Base-by-base conservation (phyloP, 2,113 vertebrate genomes). In the Typhlomys cinereus region DNA sequence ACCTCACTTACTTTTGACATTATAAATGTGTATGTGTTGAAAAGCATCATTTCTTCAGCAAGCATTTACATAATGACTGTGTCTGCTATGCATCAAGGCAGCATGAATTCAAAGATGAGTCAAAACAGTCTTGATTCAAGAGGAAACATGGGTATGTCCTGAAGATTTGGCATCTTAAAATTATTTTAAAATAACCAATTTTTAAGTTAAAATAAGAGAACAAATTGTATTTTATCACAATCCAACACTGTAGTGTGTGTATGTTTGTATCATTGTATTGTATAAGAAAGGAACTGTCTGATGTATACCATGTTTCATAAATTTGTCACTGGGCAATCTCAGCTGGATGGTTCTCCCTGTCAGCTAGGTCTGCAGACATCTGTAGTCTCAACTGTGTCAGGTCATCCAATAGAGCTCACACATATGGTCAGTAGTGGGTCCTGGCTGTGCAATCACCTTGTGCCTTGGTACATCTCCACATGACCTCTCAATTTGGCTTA, bases 1-100 rank as follows among this genome's bases (percentile, higher is more conserved):
- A 89, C 54, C 8, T 39, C 46, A 84, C 75, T 97, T 91, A 89
- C 57, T 89, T 95, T 95, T 94, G 81, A 78, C 52, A 92, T 88
- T 96, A 44, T 89, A 82, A 74, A 89, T 93, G n/a, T 62, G 15
- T 50, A 79, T 87, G 52, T 85, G 31, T 80, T 39, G 21, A 75
- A 94, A 95, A 93, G 44, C 59, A 74, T 89, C 23, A 34, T 88
- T 73, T 93, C 62, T 71, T 84, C 71, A 83, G 81, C 88, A 95
- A 92, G 85, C 89, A 91, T 86, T 93, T 89, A 84, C n/a, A 44
- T 76, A 48, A 71, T 80, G 27, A 74, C 52, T 74, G 36, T 8
- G 3, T 92, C 5, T 90, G 31, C 6, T 84, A 34, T 17, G 87
- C 54, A 67, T 85, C 17, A 95, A 85, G 29, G 41, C 21, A 59